Conservation (phyloP, 2,888 invertebrate species). For the Brachypterus glaber region DNA sequence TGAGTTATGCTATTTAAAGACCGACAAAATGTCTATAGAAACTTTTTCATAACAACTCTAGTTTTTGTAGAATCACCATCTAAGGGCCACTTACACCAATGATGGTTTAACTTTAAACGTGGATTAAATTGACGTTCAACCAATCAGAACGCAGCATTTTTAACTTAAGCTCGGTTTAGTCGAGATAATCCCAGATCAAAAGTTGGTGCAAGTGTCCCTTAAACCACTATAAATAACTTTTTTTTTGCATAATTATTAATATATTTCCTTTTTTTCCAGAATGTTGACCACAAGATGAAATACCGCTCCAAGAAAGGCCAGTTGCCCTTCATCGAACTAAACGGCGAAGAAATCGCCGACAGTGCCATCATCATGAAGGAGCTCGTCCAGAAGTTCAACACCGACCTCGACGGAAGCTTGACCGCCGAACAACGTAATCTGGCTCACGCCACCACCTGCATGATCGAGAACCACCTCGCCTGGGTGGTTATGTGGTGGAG, state of each 20-base stretch:
- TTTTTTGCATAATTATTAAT: too few species aligned
- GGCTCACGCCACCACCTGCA: conserved; percentile 85
- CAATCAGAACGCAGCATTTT: too few species aligned
- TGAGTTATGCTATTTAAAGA: too few species aligned
- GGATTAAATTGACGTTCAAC: too few species aligned
- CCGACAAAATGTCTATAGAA: too few species aligned
- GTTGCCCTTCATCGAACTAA: conserved; percentile 88
- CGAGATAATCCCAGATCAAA: too few species aligned
- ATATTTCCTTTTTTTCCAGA: conserved; percentile 51
- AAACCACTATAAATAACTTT: conserved; percentile 8
- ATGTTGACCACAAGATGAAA: conserved; percentile 89
- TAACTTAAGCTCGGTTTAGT: too few species aligned
- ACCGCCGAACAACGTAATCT: conserved; percentile 79
- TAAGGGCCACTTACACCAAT: too few species aligned
- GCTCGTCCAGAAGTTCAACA: conserved; percentile 69
- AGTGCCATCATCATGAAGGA: conserved; percentile 85
- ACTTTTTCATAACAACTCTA: too few species aligned
- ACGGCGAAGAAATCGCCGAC: conserved; percentile 90
- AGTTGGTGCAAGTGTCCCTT: too few species aligned
- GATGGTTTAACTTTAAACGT: too few species aligned
- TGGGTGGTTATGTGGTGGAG: conserved; percentile 92
- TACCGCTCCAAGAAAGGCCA: conserved; percentile 91
- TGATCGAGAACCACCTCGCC: conserved; percentile 89
- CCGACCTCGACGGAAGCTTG: conserved; percentile 74
- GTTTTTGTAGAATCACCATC: too few species aligned